phyloP scores from a whole-genome alignment of 2,797 vertebrate genomes.

The Tiaroga cobitis region DNA sequence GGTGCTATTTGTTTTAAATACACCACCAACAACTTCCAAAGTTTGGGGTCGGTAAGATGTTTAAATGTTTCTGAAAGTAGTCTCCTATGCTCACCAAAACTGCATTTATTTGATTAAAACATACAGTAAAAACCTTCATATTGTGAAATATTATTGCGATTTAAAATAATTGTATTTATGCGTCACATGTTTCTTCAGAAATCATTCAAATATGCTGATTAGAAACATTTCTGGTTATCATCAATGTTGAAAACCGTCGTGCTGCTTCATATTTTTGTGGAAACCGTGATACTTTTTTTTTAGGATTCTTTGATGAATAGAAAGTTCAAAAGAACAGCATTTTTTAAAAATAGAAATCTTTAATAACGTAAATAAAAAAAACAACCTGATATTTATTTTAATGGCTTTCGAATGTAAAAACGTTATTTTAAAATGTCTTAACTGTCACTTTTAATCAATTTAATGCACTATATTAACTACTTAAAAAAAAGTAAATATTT shows the following conservation, averaged over 20 bases:
- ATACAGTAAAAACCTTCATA: background rate
- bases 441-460: too few relatives aligned
- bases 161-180: background rate
- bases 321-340: too few relatives aligned
- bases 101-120: background rate
- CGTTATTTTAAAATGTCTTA: too few relatives aligned
- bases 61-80: background rate
- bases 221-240: background rate
- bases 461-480: too few relatives aligned
- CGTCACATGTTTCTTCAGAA: background rate
- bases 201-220: background rate
- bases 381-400: too few relatives aligned
- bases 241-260: background rate
- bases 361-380: too few relatives aligned
- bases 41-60: background rate
- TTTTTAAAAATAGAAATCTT: too few relatives aligned
- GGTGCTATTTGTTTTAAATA: background rate
- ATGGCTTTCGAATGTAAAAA: too few relatives aligned
- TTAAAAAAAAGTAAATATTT: too few relatives aligned
- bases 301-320: background rate
- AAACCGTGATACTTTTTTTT: background rate
- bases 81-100: background rate
- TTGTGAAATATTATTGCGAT: background rate
- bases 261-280: background rate
- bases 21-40: background rate